phyloP scores from a whole-genome alignment of 92 coral and sea anemone genomes.

The Pocillopora meandrina region DNA sequence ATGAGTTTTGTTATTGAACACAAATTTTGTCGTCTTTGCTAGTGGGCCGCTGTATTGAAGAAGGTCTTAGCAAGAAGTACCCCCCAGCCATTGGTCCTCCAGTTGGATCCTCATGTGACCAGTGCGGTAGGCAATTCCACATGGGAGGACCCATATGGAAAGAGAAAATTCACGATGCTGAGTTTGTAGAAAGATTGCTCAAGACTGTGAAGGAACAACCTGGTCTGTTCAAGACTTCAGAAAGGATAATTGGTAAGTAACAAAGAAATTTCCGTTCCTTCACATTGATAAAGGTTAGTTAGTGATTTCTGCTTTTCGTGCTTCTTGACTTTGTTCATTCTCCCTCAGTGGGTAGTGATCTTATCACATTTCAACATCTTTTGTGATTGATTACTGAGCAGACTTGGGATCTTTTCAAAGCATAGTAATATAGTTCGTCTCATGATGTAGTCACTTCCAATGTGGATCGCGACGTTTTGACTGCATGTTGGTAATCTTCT shows the following conservation, averaged over 20 bases:
- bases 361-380: too few relatives aligned
- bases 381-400: too few relatives aligned
- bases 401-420: too few relatives aligned
- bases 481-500: too few relatives aligned
- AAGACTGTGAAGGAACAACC: constrained; percentile 66
- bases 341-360: too few relatives aligned
- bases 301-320: not conserved
- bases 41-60: constrained; percentile 94
- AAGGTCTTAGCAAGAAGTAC: constrained; percentile 85
- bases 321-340: too few relatives aligned
- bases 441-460: too few relatives aligned
- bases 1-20: too few relatives aligned
- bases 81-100: constrained; percentile 97
- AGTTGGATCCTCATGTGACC: constrained; percentile 79
- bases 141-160: constrained; percentile 98
- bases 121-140: constrained; percentile 79
- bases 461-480: too few relatives aligned
- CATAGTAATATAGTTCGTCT: too few relatives aligned
- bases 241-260: constrained; percentile 88
- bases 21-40: not conserved
- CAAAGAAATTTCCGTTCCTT: not conserved
- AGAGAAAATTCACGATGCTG: constrained; percentile 76
- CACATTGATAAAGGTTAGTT: not conserved
- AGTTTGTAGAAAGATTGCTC: constrained; percentile 63
- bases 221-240: constrained; percentile 80